Percentiles rank a stretch among this genome's conserved stretches.
Conservation (phyloP, 2,888 invertebrate genomes). For the Andrena haemorrhoa region DNA sequence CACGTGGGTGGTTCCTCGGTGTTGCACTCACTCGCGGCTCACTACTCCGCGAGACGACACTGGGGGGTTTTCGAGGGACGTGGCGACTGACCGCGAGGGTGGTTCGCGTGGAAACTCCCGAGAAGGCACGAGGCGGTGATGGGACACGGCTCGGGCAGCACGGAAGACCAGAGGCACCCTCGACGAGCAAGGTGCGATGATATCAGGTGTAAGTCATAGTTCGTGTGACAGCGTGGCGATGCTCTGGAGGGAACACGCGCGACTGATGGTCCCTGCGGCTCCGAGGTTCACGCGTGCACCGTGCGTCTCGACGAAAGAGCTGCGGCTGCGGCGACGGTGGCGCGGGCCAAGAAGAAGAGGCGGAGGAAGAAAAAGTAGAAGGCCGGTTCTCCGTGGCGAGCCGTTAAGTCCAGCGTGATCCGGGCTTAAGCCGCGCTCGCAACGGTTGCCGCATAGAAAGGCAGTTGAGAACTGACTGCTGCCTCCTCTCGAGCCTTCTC, state of each 20-base stretch:
- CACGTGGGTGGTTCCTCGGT: slow-evolving; percentile 36
- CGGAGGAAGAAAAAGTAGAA: slow-evolving; percentile 19
- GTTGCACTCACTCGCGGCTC: slow-evolving; percentile 45
- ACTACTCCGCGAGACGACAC: slow-evolving; percentile 18
- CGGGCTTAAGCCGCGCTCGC: slow-evolving; percentile 78
- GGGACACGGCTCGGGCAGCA: slow-evolving; percentile 15
- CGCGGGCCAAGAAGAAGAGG: too few species aligned
- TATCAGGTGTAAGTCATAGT: slow-evolving; percentile 17
- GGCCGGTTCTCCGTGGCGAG: slow-evolving; percentile 71
- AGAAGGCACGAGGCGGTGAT: slow-evolving; percentile 44
- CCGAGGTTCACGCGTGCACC: slow-evolving; percentile 2
- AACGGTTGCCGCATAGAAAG: slow-evolving; percentile 83
- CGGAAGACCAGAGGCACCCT: slow-evolving; percentile 36
- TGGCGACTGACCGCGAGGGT: not conserved
- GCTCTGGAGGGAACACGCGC: slow-evolving; percentile 23
- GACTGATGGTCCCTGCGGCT: slow-evolving; percentile 18
- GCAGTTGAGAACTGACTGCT: slow-evolving; percentile 84
- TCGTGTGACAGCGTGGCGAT: slow-evolving; percentile 27
- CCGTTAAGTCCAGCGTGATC: slow-evolving; percentile 81
- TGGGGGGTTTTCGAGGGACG: not conserved
- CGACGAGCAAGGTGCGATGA: not conserved
- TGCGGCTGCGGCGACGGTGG: too few species aligned
- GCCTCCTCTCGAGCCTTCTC: slow-evolving; percentile 75
- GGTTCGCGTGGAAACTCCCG: slow-evolving; percentile 11
- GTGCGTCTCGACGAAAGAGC: slow-evolving; percentile 20